Evolutionary conservation across 2,797 vertebrate genomes (phyloP), one percentile per base, ranked within the genome.

Genomic region (Semaprochilodus insignis): DNA sequence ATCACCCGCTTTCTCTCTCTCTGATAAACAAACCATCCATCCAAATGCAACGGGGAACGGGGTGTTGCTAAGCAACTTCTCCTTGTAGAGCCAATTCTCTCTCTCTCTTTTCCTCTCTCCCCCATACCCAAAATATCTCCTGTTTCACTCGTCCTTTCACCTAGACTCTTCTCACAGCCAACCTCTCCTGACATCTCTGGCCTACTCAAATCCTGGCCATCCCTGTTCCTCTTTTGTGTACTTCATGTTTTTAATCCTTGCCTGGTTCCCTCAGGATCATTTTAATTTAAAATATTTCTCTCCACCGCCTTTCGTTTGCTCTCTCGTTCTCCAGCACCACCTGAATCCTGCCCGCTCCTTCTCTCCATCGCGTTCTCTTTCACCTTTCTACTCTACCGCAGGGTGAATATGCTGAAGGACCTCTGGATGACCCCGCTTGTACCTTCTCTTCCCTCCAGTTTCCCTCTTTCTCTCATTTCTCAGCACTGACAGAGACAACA

Each of bases 1-100:
- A n/a, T 71, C 55, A 48, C 27, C 55, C 67, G 23, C n/a, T 13
- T 31, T 31, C 59, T 48, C 17, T 15, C n/a, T 76, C 74, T 23
- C 55, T 55, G 14, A 73, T 73, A 80, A 83, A 83, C 67, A 67
- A 36, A 71, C 51, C 66, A 77, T 81, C 66, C 63, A 44, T 84
- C 78, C 66, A 72, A 84, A 57, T 17, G 23, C 34, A 40, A 73
- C 21, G 31, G 62, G 81, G 70, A 73, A 31, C 17, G 54, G 23
- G 36, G 57, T 60, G 78, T 80, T 84, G 83, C 82, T 77, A 76
- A 76, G 78, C 83, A 81, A 81, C 78, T 84, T 81, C 74, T 51
- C 52, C 76, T 48, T 44, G 40, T 52, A 60, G 63, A 84, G 80
- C 66, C 70, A 52, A 77, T 76, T 73, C 52, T 67, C 36, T 51